Conservation (phyloP, 2,113 vertebrate species). For the Scomber japonicus region DNA sequence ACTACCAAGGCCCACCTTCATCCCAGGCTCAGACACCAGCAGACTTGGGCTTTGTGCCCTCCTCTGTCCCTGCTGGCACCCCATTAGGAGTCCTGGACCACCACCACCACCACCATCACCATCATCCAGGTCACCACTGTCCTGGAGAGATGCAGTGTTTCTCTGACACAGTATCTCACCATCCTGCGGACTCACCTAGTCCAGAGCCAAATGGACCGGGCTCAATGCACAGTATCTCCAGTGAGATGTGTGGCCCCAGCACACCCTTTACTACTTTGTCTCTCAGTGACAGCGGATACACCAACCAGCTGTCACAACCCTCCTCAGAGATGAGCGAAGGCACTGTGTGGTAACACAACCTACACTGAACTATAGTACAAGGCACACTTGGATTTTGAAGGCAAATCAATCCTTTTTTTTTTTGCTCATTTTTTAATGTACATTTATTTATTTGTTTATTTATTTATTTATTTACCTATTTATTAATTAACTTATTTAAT, state of each 20-base stretch:
- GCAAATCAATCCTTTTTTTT: conserved; percentile 45
- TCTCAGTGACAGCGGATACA: conserved; percentile 92
- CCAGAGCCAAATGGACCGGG: conserved; percentile 93
- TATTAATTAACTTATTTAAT: conserved; percentile 63
- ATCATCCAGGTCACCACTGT: conserved; percentile 89
- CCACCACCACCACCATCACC: conserved; percentile 78
- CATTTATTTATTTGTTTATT: conserved; percentile 56
- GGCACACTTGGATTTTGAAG: conserved; percentile 49
- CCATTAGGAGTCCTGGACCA: conserved; percentile 93
- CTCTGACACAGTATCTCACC: conserved; percentile 92
- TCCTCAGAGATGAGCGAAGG: conserved; percentile 97
- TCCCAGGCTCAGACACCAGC: conserved; percentile 96
- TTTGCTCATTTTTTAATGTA: conserved; percentile 50
- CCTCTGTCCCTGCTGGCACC: conserved; percentile 93
- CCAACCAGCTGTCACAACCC: conserved; percentile 94
- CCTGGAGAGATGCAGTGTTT: conserved; percentile 93
- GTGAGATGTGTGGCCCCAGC: conserved; percentile 93
- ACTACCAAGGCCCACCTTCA: conserved; percentile 95
- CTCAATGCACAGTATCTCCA: conserved; percentile 94
- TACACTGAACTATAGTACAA: conserved; percentile 8
- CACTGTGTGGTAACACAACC: conserved; percentile 92
- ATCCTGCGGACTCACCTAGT: conserved; percentile 94
- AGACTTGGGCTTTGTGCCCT: conserved; percentile 94
- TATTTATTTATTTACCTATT: conserved; percentile 67
- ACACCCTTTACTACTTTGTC: conserved; percentile 94